These are phyloP conservation scores for Heliothis virescens DNA, from an alignment of 1,140 invertebrate genomes.

Conservation along the genomic window DNA sequence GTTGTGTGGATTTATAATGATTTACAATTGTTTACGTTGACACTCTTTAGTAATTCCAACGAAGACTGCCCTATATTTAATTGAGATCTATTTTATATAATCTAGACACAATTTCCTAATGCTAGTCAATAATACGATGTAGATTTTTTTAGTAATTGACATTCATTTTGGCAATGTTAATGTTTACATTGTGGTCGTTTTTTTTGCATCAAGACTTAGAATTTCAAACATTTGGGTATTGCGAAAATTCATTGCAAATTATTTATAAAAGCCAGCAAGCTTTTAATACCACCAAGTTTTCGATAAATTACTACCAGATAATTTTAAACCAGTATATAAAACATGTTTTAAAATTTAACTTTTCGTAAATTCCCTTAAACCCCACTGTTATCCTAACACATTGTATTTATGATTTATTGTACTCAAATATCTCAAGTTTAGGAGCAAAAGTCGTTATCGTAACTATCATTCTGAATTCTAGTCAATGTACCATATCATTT, in stretches of 20 bases:
- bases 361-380: background rate
- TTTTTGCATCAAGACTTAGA: constrained; percentile 19
- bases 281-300: no score
- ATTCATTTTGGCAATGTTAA: constrained; percentile 52
- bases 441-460: constrained; percentile 36
- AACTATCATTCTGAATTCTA: constrained; percentile 61
- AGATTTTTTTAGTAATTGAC: constrained; percentile 67
- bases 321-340: no score
- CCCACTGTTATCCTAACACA: background rate
- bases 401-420: background rate
- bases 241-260: background rate
- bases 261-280: no score
- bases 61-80: constrained; percentile 86
- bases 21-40: constrained; percentile 82
- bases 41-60: constrained; percentile 82
- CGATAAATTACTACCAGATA: no score
- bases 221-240: constrained; percentile 7
- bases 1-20: constrained; percentile 75
- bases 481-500: constrained; percentile 85
- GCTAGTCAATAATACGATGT: constrained; percentile 79
- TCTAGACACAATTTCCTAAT: constrained; percentile 83
- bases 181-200: constrained; percentile 3
- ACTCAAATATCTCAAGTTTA: constrained; percentile 20
- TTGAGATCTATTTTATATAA: constrained; percentile 86
- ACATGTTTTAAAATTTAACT: no score